Evolutionary conservation across 2,113 vertebrate species (phyloP).

Genomic region (Bucco capensis): DNA sequence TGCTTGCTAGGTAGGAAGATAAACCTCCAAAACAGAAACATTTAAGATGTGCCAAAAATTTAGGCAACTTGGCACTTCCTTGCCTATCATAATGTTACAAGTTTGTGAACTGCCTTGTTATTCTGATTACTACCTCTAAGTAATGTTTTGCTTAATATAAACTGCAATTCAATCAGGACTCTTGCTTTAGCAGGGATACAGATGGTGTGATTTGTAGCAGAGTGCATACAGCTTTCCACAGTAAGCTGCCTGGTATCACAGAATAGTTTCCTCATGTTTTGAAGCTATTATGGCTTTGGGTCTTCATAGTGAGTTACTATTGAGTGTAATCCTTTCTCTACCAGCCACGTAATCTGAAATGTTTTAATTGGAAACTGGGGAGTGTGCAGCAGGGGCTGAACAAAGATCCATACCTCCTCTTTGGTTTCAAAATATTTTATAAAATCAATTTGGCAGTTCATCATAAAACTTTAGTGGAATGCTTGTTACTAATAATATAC

Average conservation of each 20-base stretch:
- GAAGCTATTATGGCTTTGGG: background rate
- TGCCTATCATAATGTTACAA: background rate
- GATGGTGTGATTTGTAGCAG: background rate
- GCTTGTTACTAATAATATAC: background rate
- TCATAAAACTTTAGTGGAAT: background rate
- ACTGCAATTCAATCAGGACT: background rate
- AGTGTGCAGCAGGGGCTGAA: background rate
- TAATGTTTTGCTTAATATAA: background rate
- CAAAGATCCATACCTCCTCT: background rate
- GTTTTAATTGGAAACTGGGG: background rate
- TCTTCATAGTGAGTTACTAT: background rate
- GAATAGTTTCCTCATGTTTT: background rate
- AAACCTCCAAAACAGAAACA: background rate
- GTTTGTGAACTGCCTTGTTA: background rate
- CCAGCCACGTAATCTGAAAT: background rate
- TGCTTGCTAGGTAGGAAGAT: background rate
- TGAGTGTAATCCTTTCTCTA: background rate
- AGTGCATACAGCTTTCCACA: background rate
- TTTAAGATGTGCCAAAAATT: background rate
- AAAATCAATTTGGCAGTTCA: conserved; percentile 3
- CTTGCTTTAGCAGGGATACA: background rate
- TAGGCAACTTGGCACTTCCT: background rate
- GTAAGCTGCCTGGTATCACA: background rate
- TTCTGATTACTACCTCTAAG: background rate
- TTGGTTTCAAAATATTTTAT: conserved; percentile 27